Base-by-base conservation (phyloP, 2,113 vertebrate species). In the Grammomys dolichurus region DNA sequence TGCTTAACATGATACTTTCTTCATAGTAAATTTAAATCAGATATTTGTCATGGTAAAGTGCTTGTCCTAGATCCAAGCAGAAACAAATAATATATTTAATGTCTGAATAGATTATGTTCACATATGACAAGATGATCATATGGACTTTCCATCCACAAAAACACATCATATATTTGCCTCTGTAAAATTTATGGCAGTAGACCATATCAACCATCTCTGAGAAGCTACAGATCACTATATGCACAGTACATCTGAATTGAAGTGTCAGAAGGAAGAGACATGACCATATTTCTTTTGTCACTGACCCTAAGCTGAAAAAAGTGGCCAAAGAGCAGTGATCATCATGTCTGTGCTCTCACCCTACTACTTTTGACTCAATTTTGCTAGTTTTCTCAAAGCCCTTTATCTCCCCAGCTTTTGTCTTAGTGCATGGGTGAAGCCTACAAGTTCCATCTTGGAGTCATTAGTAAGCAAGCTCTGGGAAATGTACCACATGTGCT, bases 41-140 rank as follows among this genome's bases (percentile, higher is more conserved):
- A 89, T 19, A 58, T 28, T 58, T 77, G 4, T 20, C 26, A 91
- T 28, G 51, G 16, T 77, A n/a, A 48, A 31, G 31, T 88, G 51
- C 33, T 86, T 77, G 4, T 40, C 60, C 12, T 77, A 93, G 63
- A 93, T 65, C 11, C 33, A 90, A 65, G 33, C 0, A 14, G 73
- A 89, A 96, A 85, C n/a, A 81, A 90, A 63, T 63, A 63, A 63
- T 63, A 63, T 63, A 43, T 70, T n/a, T 36, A 36, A 24, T 86
- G 60, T 91, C 60, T 48, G 72, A 51, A 73, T 51, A 17, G 31
- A 73, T 31, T 77, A 36, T 1, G 3, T 51, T 89, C 36, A 17
- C 0, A 2, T 24, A 75, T 60, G 28, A n/a, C 17, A 85, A 43
- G 36, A 51, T 89, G 69, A 70, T 11, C 51, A 76, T 12, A 76